Conservation (phyloP, 2,113 vertebrate species). For the Rhinopomastus cyanomelas region DNA sequence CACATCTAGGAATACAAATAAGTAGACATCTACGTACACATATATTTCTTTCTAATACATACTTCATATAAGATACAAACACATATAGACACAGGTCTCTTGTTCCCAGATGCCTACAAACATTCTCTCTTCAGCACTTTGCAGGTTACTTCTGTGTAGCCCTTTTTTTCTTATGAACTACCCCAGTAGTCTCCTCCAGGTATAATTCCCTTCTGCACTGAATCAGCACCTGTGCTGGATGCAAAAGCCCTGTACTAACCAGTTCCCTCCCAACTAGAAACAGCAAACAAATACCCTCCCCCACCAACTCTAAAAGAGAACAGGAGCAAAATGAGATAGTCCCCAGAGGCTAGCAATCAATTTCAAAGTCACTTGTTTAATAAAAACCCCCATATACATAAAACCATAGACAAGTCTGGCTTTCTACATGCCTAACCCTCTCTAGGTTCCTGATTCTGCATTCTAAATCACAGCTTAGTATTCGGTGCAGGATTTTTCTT, state of each 20-base stretch:
- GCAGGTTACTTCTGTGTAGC: not conserved
- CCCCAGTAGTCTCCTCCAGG: not conserved
- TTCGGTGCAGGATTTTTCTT: rapidly evolving
- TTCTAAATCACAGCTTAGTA: not conserved
- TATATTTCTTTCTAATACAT: not conserved
- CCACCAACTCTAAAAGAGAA: not conserved
- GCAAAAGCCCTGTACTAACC: not conserved
- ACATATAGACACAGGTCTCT: not conserved
- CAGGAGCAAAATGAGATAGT: not conserved
- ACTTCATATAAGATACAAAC: not conserved
- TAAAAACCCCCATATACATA: not conserved
- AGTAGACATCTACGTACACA: not conserved
- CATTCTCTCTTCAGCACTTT: not conserved
- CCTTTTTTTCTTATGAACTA: not conserved
- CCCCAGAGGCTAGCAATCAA: not conserved
- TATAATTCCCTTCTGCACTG: not conserved
- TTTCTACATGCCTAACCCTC: not conserved
- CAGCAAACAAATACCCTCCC: not conserved
- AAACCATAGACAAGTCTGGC: not conserved
- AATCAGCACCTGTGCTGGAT: not conserved
- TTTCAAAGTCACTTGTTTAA: not conserved
- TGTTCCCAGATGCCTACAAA: not conserved
- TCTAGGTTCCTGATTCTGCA: not conserved
- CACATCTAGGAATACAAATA: not conserved
- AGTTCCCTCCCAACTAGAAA: rapidly evolving